These are phyloP conservation scores for Brachionichthys hirsutus DNA, from an alignment of 2,113 vertebrate species.

Conservation along the genomic window DNA sequence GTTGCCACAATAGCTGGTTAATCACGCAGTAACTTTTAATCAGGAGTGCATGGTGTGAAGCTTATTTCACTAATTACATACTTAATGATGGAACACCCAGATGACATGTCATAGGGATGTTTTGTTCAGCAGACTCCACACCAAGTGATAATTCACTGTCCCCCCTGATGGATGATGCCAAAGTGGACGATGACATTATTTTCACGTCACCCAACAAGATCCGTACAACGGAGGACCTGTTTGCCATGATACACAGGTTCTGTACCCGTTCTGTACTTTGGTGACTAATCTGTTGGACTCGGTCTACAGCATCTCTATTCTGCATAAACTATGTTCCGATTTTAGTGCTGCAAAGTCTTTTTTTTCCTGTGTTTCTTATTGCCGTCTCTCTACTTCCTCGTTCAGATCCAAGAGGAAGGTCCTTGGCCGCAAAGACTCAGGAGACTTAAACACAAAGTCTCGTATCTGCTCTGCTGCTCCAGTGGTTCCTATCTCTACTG, in stretches of 20 bases:
- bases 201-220: constrained; percentile 93
- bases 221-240: constrained; percentile 96
- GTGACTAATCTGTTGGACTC: neutral
- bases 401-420: constrained; percentile 97
- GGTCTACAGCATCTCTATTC: neutral
- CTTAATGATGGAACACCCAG: constrained; percentile 49
- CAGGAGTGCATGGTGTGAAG: neutral
- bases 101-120: constrained; percentile 54
- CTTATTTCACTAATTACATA: constrained; percentile 17
- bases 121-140: constrained; percentile 75
- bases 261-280: constrained; percentile 7
- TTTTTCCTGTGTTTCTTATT: neutral
- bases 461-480: constrained; percentile 78
- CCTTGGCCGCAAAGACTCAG: constrained; percentile 95
- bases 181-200: constrained; percentile 86
- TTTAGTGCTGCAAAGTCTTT: too few relatives aligned
- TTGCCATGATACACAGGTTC: constrained; percentile 97
- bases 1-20: neutral
- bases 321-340: neutral
- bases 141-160: constrained; percentile 92
- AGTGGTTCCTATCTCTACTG: constrained; percentile 70
- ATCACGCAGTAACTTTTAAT: constrained; percentile 1
- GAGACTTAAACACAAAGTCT: constrained; percentile 85
- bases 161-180: constrained; percentile 90
- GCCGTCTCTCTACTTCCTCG: constrained; percentile 22